phyloP scores from a whole-genome alignment of 2,113 vertebrate genomes.

The Apodemus speciosus region DNA sequence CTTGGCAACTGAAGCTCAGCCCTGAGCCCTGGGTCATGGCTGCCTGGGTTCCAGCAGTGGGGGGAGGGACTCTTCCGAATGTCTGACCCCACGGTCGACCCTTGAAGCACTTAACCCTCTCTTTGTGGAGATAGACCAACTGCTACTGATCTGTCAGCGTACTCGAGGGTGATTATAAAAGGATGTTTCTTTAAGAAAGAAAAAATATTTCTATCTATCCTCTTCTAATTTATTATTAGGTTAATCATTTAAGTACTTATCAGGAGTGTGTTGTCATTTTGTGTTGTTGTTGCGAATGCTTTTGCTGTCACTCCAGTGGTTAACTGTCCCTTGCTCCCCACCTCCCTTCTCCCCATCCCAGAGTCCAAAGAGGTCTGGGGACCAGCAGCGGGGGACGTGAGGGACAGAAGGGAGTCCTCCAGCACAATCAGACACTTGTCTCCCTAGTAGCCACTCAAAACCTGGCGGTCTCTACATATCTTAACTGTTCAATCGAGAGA shows the following conservation, averaged over 20 bases:
- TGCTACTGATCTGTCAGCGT: slow-evolving; percentile 80
- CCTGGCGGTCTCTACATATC: slow-evolving; percentile 15
- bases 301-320: slow-evolving; percentile 66
- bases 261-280: slow-evolving; percentile 76
- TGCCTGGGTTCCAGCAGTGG: slow-evolving; percentile 18
- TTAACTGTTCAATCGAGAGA: slow-evolving; percentile 15
- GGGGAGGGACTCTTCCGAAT: slow-evolving; percentile 15
- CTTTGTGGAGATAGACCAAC: slow-evolving; percentile 72
- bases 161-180: slow-evolving; percentile 73
- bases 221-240: slow-evolving; percentile 83
- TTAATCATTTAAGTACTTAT: slow-evolving; percentile 79
- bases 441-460: slow-evolving; percentile 60
- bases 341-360: not conserved
- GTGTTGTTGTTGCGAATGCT: slow-evolving; percentile 68
- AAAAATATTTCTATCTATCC: slow-evolving; percentile 73
- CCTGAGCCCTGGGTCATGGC: not conserved
- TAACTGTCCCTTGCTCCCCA: slow-evolving; percentile 50
- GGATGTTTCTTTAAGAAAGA: slow-evolving; percentile 72
- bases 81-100: slow-evolving; percentile 29
- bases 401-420: not conserved
- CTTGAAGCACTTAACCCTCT: slow-evolving; percentile 61
- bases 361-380: slow-evolving; percentile 7
- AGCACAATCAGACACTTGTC: slow-evolving; percentile 23
- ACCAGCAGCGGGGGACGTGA: not conserved
- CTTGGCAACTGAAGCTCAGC: not conserved